These are phyloP conservation scores for Phenganax subtilis DNA, from an alignment of 92 coral and sea anemone species.

Conservation along the genomic window DNA sequence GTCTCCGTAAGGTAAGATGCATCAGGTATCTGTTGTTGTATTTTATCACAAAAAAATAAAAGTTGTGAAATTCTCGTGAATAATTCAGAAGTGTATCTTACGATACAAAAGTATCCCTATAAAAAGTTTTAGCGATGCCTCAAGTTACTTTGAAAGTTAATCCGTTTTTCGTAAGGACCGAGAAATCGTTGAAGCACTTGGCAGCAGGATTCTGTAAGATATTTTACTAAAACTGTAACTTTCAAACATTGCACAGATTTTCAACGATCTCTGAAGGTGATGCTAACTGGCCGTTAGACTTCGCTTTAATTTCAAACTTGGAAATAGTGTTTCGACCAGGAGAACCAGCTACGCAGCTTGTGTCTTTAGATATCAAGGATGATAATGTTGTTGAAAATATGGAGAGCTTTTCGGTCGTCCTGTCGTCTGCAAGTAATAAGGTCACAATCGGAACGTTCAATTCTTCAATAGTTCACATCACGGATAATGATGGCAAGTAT, in stretches of 20 bases:
- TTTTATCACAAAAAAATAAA: neutral
- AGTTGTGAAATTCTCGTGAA: neutral
- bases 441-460: conserved; percentile 21
- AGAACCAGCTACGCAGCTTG: neutral
- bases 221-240: neutral
- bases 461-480: neutral
- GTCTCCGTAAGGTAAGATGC: conserved; percentile 21
- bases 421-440: neutral
- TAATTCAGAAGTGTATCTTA: no score
- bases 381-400: conserved; percentile 28
- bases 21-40: neutral
- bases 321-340: conserved; percentile 17
- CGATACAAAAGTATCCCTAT: no score
- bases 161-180: no score
- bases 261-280: neutral
- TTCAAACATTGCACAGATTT: neutral
- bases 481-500: conserved; percentile 22
- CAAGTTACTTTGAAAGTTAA: no score
- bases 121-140: no score
- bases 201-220: neutral
- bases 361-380: conserved; percentile 1
- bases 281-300: conserved; percentile 25
- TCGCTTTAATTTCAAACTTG: neutral
- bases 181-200: no score
- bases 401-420: conserved; percentile 5